Base-by-base conservation (phyloP, 1,140 invertebrate genomes). In the Galendromus occidentalis region DNA sequence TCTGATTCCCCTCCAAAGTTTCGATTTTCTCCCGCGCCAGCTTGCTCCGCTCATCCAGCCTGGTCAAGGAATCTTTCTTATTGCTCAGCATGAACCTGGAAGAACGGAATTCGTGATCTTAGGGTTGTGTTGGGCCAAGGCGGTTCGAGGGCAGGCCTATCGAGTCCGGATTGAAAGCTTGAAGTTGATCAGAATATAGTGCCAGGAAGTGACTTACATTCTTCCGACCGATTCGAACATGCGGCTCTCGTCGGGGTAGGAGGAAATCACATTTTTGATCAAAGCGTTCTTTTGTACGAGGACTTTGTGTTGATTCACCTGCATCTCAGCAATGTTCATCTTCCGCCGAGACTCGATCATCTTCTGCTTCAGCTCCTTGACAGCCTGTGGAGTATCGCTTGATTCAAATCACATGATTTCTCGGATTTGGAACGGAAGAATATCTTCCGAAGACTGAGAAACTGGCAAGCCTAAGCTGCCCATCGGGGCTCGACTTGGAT, bases 351-450 rank as follows among this genome's bases (percentile, higher is more conserved):
- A 87, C 68, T 85, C 84, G 1, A 87, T 77, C 80, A 86, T 83
- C 77, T 89, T 90, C n/a, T 81, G 78, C 72, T 91, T 87, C 42
- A 91, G 75, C 69, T 91, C 87, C 28, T 80, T 74, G 73, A 92
- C 91, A 9, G 87, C 88, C 80, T 89, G 73, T 28, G 25, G 12
- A 59, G n/a, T n/a, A 39, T 6, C 33, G 9, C 33, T 39, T 9
- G 33, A 6, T 39, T 39, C 4, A 9, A 39, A 39, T 39, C 33
- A 39, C 33, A 4, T 39, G 33, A 39, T 9, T 6, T 9, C 9
- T 39, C 33, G 33, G 4, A 9, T 4, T 9, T 39, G 33, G 33
- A 4, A 39, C 4, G n/a, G n/a, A n/a, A n/a, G n/a, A n/a, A n/a
- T n/a, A n/a, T n/a, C n/a, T n/a, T n/a, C n/a, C n/a, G n/a, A n/a